These are phyloP conservation scores for Rissa tridactyla DNA, from an alignment of 2,113 vertebrate genomes.

Conservation along the genomic window DNA sequence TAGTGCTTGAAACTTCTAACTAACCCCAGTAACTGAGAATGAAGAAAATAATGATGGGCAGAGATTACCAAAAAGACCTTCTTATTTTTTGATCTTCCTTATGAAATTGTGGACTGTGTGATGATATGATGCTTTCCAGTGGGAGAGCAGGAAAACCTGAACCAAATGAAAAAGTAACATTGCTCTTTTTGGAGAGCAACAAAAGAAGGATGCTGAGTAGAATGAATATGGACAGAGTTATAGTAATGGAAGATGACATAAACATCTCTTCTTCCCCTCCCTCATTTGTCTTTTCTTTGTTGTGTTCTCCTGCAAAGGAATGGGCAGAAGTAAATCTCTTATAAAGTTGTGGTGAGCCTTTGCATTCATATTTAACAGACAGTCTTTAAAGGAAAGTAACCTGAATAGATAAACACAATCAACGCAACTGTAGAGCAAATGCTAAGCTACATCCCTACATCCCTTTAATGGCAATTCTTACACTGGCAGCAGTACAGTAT, in stretches of 20 bases:
- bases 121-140: neutral
- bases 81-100: neutral
- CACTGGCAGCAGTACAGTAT: neutral
- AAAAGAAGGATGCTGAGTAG: neutral
- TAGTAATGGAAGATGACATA: neutral
- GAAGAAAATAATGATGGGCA: neutral
- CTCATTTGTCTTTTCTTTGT: neutral
- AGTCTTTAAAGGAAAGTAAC: neutral
- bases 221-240: neutral
- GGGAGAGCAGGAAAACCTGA: neutral
- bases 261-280: neutral
- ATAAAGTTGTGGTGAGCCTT: neutral
- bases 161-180: neutral
- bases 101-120: neutral
- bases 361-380: neutral
- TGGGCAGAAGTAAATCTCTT: neutral
- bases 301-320: neutral
- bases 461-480: neutral
- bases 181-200: neutral
- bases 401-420: neutral
- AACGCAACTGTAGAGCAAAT: neutral
- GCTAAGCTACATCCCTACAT: neutral
- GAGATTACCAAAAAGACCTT: neutral
- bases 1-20: neutral
- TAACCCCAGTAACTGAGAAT: neutral